Evolutionary conservation across 2,113 vertebrate species (phyloP).

Genomic region (Lophura nycthemera): DNA sequence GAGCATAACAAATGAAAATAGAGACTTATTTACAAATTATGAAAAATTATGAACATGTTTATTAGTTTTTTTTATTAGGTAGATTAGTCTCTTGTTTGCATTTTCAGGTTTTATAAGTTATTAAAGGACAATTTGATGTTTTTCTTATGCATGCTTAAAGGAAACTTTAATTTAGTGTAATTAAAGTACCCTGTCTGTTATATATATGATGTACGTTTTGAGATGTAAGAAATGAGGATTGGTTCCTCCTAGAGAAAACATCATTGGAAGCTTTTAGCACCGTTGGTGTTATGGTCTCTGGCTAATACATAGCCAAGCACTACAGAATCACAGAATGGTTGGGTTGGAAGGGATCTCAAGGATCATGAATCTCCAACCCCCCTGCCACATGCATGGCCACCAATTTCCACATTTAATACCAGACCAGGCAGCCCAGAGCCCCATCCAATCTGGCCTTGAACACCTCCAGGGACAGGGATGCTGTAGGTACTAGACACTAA

Average conservation of each 20-base stretch:
- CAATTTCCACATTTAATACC: too few species aligned
- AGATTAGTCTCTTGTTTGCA: neutral
- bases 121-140: neutral
- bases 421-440: too few species aligned
- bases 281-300: neutral
- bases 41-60: neutral
- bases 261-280: neutral
- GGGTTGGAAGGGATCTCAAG: too few species aligned
- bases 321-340: too few species aligned
- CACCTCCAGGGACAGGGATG: too few species aligned
- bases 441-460: too few species aligned
- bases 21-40: neutral
- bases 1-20: neutral
- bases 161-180: neutral
- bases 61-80: neutral
- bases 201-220: neutral
- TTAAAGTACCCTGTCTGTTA: neutral
- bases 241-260: neutral
- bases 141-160: neutral
- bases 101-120: neutral
- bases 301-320: conserved; percentile 55
- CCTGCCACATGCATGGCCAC: too few species aligned
- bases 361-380: too few species aligned
- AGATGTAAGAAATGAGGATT: neutral
- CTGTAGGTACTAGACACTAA: too few species aligned